Base-by-base conservation (phyloP, 2,888 invertebrate genomes). In the Plebejus anna region DNA sequence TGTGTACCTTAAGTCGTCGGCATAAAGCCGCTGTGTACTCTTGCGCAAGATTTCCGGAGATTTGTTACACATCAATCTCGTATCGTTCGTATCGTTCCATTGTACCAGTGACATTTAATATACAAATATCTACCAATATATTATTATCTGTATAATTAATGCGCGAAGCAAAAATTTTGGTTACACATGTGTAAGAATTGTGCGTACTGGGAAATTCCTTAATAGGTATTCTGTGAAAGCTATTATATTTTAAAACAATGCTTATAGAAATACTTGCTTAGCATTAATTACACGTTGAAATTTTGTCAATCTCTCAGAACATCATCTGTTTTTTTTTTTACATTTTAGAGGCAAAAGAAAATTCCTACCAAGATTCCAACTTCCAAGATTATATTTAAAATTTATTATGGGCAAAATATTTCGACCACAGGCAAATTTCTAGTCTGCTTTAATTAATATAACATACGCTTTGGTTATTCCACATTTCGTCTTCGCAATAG, bases 91-190 rank as follows among this genome's bases (percentile, higher is more conserved):
- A 91, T 90, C 90, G 91, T 84, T 86, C 87, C 87, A 91, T 93
- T 92, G 92, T 93, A 91, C 90, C 87, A 89, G 89, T 92, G 92
- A 92, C 92, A 92, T 93, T 93, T 93, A 88, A 89, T 87, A 88
- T 91, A 92, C 90, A 92, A 90, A 92, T 92, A 81, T 90, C 89
- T 84, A 85, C 83, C 85, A 87, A 89, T 81, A 80, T 81, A 81
- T 82, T 80, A 83, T 83, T 82, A 32, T 32, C 86, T 87, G 87
- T 86, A 86, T 87, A 86, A 51, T 11, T 87, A 88, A 86, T 86
- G 85, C 85, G 82, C 86, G 3, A 3, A 16, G 51, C 51, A 55
- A 55, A 55, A 55, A 13, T 4, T 55, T 55, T 16, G 11, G 11
- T 4, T 9, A 51, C 4, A 55, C 55, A 55, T 16, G 4, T 13